A percentile compares a stretch with the other conserved stretches of the same genome.
These are phyloP conservation scores for Protobothrops mucrosquamatus DNA, from an alignment of 2,113 vertebrate genomes.

Conservation along the genomic window DNA sequence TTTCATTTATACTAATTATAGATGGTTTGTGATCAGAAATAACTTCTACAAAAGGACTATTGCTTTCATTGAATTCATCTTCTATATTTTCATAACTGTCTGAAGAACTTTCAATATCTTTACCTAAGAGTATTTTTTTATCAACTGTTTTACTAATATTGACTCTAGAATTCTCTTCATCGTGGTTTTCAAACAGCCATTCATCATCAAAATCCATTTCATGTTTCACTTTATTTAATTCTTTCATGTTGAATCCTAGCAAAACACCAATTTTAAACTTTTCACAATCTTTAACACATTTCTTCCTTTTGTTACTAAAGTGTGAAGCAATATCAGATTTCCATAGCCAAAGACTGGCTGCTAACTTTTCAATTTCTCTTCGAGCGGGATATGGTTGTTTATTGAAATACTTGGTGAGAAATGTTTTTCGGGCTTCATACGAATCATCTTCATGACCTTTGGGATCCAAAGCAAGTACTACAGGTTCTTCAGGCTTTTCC, in stretches of 20 bases:
- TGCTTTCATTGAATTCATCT: conserved; percentile 73
- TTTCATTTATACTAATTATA: conserved; percentile 36
- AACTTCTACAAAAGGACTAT: conserved; percentile 63
- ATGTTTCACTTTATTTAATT: conserved; percentile 84
- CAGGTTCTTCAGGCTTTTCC: conserved; percentile 89
- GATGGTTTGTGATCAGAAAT: conserved; percentile 62
- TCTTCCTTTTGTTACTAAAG: conserved; percentile 89
- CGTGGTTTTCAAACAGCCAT: conserved; percentile 76
- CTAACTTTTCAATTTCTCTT: conserved; percentile 91
- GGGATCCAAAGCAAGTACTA: conserved; percentile 88
- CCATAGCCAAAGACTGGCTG: conserved; percentile 93
- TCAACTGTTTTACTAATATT: conserved; percentile 79
- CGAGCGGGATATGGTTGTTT: conserved; percentile 86
- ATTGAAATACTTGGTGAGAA: conserved; percentile 93
- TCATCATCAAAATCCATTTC: conserved; percentile 80
- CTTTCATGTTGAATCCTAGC: conserved; percentile 94
- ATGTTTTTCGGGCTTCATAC: conserved; percentile 90
- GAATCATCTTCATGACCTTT: conserved; percentile 93
- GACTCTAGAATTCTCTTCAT: conserved; percentile 82
- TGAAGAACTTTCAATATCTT: conserved; percentile 75
- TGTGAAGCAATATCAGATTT: conserved; percentile 94
- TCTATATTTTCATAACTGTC: conserved; percentile 74
- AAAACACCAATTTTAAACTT: conserved; percentile 80
- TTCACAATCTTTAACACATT: conserved; percentile 87
- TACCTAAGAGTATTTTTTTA: conserved; percentile 73